These are phyloP conservation scores for Natrix natrix DNA, from an alignment of 2,797 vertebrate species.

Conservation along the genomic window DNA sequence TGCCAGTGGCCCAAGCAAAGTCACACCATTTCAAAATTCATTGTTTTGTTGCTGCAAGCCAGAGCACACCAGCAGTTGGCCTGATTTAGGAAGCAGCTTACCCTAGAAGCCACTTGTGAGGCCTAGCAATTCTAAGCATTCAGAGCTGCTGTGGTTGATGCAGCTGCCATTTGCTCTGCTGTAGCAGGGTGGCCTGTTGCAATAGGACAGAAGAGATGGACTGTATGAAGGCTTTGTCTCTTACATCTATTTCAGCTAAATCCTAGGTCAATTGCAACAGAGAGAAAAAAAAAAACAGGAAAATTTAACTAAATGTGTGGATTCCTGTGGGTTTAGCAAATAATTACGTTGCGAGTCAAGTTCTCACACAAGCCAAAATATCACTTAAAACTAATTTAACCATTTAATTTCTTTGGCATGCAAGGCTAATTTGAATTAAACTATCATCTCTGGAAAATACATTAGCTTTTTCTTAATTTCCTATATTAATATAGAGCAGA, in stretches of 20 bases:
- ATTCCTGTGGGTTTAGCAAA: neutral
- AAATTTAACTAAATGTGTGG: neutral
- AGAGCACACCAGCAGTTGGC: neutral
- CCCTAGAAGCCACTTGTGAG: neutral
- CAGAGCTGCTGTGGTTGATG: neutral
- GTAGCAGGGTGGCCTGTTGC: too few species aligned
- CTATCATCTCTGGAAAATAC: neutral
- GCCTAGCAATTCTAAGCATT: neutral
- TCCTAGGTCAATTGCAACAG: neutral
- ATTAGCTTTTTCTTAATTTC: neutral
- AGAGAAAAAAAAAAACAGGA: too few species aligned
- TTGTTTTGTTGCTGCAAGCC: neutral
- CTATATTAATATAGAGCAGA: neutral
- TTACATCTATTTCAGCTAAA: neutral
- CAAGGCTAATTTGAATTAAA: slow-evolving; percentile 63
- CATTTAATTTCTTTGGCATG: slow-evolving; percentile 57
- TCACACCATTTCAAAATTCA: neutral
- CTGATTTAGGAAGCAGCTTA: neutral
- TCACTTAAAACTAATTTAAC: neutral
- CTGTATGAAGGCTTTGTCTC: neutral
- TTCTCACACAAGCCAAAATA: neutral
- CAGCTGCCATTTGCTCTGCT: neutral
- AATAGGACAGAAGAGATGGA: neutral
- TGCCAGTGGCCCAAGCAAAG: neutral
- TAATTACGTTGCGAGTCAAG: neutral